Conservation (phyloP, 92 coral and sea anemone genomes). For the Phenganax marumi region DNA sequence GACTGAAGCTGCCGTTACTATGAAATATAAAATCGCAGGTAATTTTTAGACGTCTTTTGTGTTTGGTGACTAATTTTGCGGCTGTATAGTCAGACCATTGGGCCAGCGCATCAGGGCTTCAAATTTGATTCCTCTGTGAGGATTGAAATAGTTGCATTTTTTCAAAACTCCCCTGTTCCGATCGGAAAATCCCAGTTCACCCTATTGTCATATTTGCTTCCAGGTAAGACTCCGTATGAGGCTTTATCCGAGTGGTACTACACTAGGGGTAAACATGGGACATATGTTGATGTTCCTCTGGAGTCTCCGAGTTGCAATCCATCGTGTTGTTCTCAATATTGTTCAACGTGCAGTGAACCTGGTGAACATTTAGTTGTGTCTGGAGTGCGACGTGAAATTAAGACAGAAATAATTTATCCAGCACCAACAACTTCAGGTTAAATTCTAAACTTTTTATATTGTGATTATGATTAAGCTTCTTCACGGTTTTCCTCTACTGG, state of each 20-base stretch:
- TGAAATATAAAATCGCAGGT: constrained; percentile 82
- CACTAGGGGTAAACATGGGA: constrained; percentile 72
- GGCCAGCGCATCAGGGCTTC: no score
- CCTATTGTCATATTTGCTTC: background rate
- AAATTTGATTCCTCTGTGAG: no score
- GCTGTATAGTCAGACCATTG: no score
- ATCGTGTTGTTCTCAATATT: constrained; percentile 78
- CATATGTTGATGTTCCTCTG: constrained; percentile 79
- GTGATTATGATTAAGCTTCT: background rate
- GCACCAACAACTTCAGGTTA: background rate
- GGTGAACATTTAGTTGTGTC: constrained; percentile 6
- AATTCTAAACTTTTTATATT: no score
- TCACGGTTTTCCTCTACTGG: no score
- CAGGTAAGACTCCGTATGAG: constrained; percentile 86
- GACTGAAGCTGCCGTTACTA: constrained; percentile 61
- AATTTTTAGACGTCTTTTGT: background rate
- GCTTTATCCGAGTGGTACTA: constrained; percentile 88
- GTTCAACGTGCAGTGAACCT: constrained; percentile 74
- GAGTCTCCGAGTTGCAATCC: constrained; percentile 88
- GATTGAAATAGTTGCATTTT: no score
- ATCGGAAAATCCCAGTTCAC: background rate
- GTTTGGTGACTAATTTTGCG: no score
- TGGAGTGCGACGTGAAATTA: background rate
- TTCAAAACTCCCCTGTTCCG: no score
- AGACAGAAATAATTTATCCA: background rate